phyloP scores from a whole-genome alignment of 1,140 invertebrate species.

The Rhynchophorus ferrugineus region DNA sequence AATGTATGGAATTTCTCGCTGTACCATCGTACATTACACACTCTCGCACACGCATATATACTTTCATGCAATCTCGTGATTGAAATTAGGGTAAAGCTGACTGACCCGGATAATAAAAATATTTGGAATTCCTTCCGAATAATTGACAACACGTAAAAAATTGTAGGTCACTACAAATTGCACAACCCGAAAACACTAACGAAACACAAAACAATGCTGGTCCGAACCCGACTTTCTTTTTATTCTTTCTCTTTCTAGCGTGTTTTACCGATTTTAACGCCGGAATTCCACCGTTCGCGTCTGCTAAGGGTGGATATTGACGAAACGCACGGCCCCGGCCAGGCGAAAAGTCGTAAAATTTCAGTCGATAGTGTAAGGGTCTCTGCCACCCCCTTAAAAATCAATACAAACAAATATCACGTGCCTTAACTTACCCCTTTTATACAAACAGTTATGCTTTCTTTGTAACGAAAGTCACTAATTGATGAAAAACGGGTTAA shows the following conservation, averaged over 20 bases:
- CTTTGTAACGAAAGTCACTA: neutral
- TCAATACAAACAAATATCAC: constrained; percentile 10
- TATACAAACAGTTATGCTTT: neutral
- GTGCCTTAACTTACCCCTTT: neutral
- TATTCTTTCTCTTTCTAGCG: neutral
- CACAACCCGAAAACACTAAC: constrained; percentile 14
- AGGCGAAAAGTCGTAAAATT: neutral
- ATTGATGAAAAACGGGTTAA: constrained; percentile 4
- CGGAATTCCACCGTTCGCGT: too few species aligned
- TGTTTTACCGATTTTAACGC: neutral
- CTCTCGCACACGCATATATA: too few species aligned
- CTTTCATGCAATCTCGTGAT: constrained; percentile 17
- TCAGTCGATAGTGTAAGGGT: neutral
- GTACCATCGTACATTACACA: neutral
- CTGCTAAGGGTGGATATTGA: too few species aligned
- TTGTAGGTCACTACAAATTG: constrained; percentile 24
- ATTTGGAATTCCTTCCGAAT: constrained; percentile 33
- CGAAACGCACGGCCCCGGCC: too few species aligned
- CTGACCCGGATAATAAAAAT: constrained; percentile 37
- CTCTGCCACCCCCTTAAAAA: constrained; percentile 15
- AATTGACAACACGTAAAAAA: constrained; percentile 27
- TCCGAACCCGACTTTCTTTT: neutral
- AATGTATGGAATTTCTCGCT: neutral
- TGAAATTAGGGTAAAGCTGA: constrained; percentile 30
- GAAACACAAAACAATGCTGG: constrained; percentile 1